phyloP scores from a whole-genome alignment of 2,113 vertebrate species.

The Chlorodrepanis virens region DNA sequence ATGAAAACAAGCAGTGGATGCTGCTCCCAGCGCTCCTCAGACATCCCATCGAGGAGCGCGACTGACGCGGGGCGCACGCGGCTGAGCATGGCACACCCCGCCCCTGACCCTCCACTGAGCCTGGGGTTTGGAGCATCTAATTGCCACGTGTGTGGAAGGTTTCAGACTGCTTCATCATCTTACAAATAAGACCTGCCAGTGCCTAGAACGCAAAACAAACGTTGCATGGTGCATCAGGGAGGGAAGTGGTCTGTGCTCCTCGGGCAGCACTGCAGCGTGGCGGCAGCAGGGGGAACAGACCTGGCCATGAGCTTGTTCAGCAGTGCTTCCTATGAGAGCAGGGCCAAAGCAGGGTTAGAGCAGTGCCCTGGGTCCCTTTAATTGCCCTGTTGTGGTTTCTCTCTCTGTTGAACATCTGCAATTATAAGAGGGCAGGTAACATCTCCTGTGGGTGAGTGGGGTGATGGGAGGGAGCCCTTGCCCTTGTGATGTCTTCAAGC shows the following conservation, averaged over 20 bases:
- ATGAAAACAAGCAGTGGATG: fast-evolving
- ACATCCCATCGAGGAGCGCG: not conserved
- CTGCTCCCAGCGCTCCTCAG: not conserved
- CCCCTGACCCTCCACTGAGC: not conserved
- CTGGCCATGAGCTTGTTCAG: too few relatives aligned
- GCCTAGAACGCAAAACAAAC: not conserved
- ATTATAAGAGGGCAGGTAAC: not conserved
- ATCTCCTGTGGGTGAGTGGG: fast-evolving
- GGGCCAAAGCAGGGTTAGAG: not conserved
- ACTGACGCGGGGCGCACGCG: fast-evolving
- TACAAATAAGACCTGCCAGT: not conserved
- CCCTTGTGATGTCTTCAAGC: not conserved
- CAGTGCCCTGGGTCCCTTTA: not conserved
- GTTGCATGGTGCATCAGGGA: fast-evolving
- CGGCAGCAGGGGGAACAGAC: not conserved
- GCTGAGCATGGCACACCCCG: fast-evolving
- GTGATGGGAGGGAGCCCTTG: not conserved
- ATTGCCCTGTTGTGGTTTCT: not conserved
- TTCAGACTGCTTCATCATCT: not conserved
- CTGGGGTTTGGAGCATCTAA: not conserved
- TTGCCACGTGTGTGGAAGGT: not conserved
- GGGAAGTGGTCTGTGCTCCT: fast-evolving
- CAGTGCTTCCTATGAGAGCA: not conserved
- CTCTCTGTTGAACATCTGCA: not conserved
- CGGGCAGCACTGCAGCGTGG: fast-evolving